These are phyloP conservation scores for Phalacrocorax carbo DNA, from an alignment of 2,113 vertebrate species.

Conservation along the genomic window DNA sequence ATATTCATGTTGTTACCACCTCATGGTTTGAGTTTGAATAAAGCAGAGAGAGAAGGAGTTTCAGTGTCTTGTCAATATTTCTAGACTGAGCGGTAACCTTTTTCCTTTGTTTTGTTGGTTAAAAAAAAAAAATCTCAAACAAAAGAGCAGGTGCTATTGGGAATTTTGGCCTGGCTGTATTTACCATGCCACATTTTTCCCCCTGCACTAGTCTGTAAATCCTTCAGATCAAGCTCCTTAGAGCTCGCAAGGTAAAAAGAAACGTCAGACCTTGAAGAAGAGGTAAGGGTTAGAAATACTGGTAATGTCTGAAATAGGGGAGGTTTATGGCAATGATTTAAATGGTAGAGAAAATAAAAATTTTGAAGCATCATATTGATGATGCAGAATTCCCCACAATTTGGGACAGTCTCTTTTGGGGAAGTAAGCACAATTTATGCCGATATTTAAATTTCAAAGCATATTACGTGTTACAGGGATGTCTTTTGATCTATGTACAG, in stretches of 20 bases:
- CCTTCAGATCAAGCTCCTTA: not conserved
- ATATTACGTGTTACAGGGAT: not conserved
- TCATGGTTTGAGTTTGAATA: accelerated
- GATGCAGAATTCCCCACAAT: not conserved
- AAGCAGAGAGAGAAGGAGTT: not conserved
- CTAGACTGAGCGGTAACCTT: not conserved
- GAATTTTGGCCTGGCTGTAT: not conserved
- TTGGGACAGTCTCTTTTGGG: not conserved
- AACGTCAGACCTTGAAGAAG: not conserved
- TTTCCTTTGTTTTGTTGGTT: not conserved
- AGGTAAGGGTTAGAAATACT: not conserved
- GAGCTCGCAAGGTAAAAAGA: not conserved
- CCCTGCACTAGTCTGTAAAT: not conserved
- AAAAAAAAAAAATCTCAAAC: not conserved
- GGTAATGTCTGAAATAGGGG: not conserved
- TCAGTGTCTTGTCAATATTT: not conserved
- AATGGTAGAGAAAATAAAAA: not conserved
- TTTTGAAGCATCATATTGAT: not conserved
- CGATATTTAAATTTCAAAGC: conserved; percentile 4
- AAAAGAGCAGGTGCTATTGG: not conserved
- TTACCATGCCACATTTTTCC: not conserved
- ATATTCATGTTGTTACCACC: not conserved
- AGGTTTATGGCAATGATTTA: not conserved
- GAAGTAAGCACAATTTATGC: not conserved
- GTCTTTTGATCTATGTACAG: not conserved